Conservation (phyloP, 2,888 invertebrate genomes). For the Diplolepis rosae region DNA sequence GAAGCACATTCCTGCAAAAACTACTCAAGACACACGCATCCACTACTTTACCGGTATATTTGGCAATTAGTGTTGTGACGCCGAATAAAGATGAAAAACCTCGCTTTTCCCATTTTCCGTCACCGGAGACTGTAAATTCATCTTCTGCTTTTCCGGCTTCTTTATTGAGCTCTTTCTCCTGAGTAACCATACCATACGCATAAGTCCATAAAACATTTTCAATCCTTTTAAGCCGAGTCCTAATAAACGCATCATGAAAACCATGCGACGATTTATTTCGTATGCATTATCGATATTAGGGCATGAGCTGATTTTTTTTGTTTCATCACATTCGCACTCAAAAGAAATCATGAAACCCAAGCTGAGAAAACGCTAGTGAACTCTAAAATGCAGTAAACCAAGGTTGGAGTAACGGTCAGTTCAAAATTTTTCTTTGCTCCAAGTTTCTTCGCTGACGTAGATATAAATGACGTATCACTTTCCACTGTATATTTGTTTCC, state of each 20-base stretch:
- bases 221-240: constrained; percentile 49
- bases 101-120: too few relatives aligned
- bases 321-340: background rate
- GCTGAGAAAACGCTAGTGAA: too few relatives aligned
- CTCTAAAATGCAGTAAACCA: too few relatives aligned
- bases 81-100: too few relatives aligned
- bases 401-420: too few relatives aligned
- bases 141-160: constrained; percentile 33
- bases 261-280: constrained; percentile 50
- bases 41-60: constrained; percentile 41
- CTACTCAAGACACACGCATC: constrained; percentile 34
- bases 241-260: constrained; percentile 51
- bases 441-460: too few relatives aligned
- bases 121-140: too few relatives aligned
- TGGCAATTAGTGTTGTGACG: constrained; percentile 44
- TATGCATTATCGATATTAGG: constrained; percentile 40
- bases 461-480: too few relatives aligned
- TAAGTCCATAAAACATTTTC: constrained; percentile 50
- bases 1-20: constrained; percentile 34
- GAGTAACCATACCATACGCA: constrained; percentile 41
- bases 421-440: too few relatives aligned
- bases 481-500: too few relatives aligned
- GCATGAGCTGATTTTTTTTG: constrained; percentile 30
- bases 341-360: background rate
- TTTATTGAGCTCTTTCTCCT: constrained; percentile 40